These are phyloP conservation scores for Liposcelis brunnea DNA, from an alignment of 2,888 invertebrate species.

Conservation along the genomic window DNA sequence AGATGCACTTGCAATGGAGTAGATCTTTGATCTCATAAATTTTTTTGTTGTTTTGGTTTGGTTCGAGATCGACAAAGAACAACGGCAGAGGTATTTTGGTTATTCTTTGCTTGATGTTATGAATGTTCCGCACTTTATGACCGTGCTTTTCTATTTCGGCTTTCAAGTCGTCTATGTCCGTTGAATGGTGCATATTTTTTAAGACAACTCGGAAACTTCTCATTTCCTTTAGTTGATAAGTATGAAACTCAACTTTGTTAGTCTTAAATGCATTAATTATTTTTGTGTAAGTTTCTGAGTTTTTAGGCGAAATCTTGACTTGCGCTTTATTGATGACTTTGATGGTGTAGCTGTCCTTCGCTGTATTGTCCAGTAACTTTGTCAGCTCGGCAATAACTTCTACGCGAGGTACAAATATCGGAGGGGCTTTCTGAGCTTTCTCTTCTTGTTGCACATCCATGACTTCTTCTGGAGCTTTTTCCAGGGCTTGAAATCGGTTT, in stretches of 20 bases:
- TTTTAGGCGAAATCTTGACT: slow-evolving; percentile 3
- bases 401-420: too few relatives aligned
- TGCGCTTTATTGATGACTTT: slow-evolving; percentile 6
- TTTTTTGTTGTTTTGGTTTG: slow-evolving; percentile 6
- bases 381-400: too few relatives aligned
- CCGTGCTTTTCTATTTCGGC: slow-evolving; percentile 8
- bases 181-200: slow-evolving; percentile 9
- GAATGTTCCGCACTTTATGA: slow-evolving; percentile 9
- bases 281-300: slow-evolving; percentile 10
- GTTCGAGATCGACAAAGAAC: slow-evolving; percentile 3
- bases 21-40: slow-evolving; percentile 7
- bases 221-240: slow-evolving; percentile 8
- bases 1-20: neutral
- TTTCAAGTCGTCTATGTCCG: slow-evolving; percentile 8
- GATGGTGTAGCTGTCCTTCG: too few relatives aligned
- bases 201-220: slow-evolving; percentile 6
- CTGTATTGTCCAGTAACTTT: too few relatives aligned
- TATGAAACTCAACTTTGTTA: slow-evolving; percentile 7
- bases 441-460: too few relatives aligned
- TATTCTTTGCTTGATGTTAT: slow-evolving; percentile 10
- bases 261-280: slow-evolving; percentile 1
- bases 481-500: too few relatives aligned
- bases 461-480: too few relatives aligned
- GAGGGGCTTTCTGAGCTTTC: too few relatives aligned
- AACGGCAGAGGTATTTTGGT: slow-evolving; percentile 7